Conservation (phyloP, 2,797 vertebrate genomes). For the Emys orbicularis region DNA sequence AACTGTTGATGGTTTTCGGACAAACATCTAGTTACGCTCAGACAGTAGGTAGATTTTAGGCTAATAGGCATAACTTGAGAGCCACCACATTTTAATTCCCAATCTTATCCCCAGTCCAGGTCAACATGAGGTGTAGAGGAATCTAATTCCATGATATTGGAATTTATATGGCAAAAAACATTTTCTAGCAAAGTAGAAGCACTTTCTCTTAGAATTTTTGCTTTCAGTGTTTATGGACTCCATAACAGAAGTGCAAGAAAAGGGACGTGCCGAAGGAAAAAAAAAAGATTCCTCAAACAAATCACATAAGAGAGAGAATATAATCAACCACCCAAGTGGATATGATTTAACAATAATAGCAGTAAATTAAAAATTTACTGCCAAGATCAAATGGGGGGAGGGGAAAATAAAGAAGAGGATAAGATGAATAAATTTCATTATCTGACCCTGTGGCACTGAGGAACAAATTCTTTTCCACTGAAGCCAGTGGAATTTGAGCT, state of each 20-base stretch:
- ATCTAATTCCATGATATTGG: neutral
- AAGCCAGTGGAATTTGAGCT: constrained; percentile 28
- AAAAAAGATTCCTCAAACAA: constrained; percentile 3
- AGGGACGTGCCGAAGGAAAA: neutral
- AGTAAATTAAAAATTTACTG: constrained; percentile 11
- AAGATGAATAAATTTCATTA: constrained; percentile 37
- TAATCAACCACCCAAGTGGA: constrained; percentile 45
- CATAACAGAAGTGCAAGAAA: neutral
- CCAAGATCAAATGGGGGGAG: neutral
- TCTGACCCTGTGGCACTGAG: neutral
- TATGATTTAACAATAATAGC: neutral
- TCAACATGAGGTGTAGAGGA: fast-evolving
- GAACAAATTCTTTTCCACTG: neutral
- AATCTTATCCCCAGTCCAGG: neutral
- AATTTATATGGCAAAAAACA: constrained; percentile 7
- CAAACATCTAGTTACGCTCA: neutral
- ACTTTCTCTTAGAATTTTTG: constrained; percentile 10
- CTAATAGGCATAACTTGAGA: neutral
- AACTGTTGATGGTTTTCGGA: neutral
- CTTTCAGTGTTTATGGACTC: neutral
- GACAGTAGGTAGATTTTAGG: neutral
- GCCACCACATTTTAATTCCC: neutral
- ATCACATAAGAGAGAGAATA: constrained; percentile 25
- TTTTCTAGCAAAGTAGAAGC: neutral
- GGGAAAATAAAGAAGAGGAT: neutral